Base-by-base conservation (phyloP, 2,888 invertebrate species). In the Leucophenga maculata region DNA sequence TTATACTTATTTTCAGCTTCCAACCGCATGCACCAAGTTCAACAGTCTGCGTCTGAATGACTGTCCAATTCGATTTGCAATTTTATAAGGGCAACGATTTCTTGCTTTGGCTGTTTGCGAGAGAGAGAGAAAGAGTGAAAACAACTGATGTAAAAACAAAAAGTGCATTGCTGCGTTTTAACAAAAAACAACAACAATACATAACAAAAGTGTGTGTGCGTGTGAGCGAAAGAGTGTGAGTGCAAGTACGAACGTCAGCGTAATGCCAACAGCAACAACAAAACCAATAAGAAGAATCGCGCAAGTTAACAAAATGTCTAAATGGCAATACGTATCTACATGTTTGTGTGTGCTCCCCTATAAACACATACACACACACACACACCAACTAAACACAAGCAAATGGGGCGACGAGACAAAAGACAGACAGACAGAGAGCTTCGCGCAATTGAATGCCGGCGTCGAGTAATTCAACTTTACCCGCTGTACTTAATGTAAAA, bases 401-500 rank as follows among this genome's bases (percentile, higher is more conserved):
- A 69, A 62, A 57, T 46, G 62, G 32, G 48, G 4, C 59, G 31
- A n/a, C 16, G 26, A 9, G 13, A 54, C 46, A 14, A 52, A 68
- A 9, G 13, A 54, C 46, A 14, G 59, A 68, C 68, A 54, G 44
- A 20, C 62, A 59, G 60, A 39, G 14, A 48, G n/a, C 46, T 57
- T 22, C 52, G 60, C 62, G 50, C 52, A 59, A 64, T 55, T 46
- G 65, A 71, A 69, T 69, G 72, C 70, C 32, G 70, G 14, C 67
- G 72, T 71, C 73, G 74, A 69, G 71, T 70, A 77, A 75, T 74
- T 77, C 75, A 72, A 76, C 69, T 69, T 54, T 68, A 76, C 75
- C 72, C 77, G 22, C 62, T 64, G 65, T 64, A 65, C 80, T 82
- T 86, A 86, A 84, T 88, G 88, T 88, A 88, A 88, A 85, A 81